phyloP scores from a whole-genome alignment of 2,797 vertebrate genomes.

The Falco columbarius region DNA sequence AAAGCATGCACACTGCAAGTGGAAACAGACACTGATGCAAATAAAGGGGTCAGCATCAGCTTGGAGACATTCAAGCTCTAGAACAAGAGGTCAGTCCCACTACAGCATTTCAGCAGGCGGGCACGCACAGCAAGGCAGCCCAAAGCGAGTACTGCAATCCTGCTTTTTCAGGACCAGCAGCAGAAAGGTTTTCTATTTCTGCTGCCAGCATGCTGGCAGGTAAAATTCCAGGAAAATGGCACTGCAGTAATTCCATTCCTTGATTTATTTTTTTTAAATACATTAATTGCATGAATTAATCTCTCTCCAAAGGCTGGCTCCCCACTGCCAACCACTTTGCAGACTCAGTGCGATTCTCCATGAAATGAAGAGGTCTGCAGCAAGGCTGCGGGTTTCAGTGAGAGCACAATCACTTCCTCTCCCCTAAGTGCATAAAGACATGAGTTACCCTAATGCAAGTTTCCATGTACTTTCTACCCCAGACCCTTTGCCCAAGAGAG shows the following conservation, averaged over 20 bases:
- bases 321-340: not conserved
- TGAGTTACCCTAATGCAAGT: not conserved
- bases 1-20: not conserved
- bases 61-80: fast-evolving
- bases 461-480: not conserved
- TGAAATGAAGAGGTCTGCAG: not conserved
- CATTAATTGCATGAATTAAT: not conserved
- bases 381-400: no score
- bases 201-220: not conserved
- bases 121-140: fast-evolving
- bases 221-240: not conserved
- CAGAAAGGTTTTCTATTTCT: not conserved
- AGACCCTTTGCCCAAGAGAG: no score
- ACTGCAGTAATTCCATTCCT: not conserved
- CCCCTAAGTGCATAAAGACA: no score
- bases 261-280: not conserved
- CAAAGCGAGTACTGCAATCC: not conserved
- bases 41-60: fast-evolving
- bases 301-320: fast-evolving
- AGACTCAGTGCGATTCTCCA: fast-evolving
- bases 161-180: not conserved
- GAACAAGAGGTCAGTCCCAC: not conserved
- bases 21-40: not conserved
- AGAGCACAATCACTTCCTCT: fast-evolving
- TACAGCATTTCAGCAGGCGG: fast-evolving